Base-by-base conservation (phyloP, 2,888 invertebrate species). In the Apomyelois bistriatella region DNA sequence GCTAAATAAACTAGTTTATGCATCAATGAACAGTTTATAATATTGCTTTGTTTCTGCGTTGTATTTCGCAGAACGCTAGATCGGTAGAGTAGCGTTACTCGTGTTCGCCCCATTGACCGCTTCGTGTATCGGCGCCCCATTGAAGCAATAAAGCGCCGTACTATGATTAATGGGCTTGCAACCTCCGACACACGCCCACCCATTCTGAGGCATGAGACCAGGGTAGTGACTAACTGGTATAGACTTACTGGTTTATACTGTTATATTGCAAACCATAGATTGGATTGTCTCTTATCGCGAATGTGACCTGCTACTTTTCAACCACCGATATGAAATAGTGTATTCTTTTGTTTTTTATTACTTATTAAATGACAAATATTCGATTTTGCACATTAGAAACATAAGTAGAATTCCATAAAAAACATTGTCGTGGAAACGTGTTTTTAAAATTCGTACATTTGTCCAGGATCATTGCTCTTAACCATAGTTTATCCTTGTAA, bases 141-240 rank as follows among this genome's bases (percentile, higher is more conserved):
- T 82, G 75, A 79, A 79, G 80, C 79, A 79, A 85, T 86, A 85
- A 85, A 85, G 72, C 72, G 74, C 66, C 68, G 72, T 75, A 78
- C 72, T 77, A 85, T 88, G 86, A 88, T 86, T 82, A 85, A 87
- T 86, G 79, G 68, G 58, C 61, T 65, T 66, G 66, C 74, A 74
- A 74, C 74, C 75, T 76, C 72, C 74, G 64, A 64, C 68, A 63
- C 65, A 77, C 80, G 77, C 79, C 82, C 76, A 75, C 81, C 62
- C 72, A 66, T 70, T 78, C 64, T 53, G 60, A 65, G 62, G 61
- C 62, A 66, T 60, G 65, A 64, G 63, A 65, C 70, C 71, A 22
- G 22, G 5, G 68, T 70, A 66, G 68, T 80, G 77, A 80, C 74
- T 76, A 74, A 75, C 60, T 65, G 57, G 63, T 59, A 64, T 65